A percentile compares a stretch with the other conserved stretches of the same genome.
Conservation (phyloP, 1,140 invertebrate genomes). For the Microvelia longipes region DNA sequence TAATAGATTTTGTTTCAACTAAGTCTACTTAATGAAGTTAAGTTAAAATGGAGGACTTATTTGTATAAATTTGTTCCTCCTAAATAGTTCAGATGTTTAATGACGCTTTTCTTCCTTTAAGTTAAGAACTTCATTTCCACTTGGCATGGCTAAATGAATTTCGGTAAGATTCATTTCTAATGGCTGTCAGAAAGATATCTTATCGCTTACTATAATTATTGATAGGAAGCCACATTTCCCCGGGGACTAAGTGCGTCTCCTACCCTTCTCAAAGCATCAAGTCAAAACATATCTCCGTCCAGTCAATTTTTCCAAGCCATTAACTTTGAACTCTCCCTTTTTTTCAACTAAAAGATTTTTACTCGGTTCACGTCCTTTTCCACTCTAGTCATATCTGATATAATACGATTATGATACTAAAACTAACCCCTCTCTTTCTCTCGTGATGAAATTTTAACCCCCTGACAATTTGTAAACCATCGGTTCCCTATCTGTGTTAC, state of each 20-base stretch:
- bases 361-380: not conserved
- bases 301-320: not conserved
- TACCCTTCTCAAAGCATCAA: not conserved
- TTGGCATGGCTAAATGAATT: too few relatives aligned
- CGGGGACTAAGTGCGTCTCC: not conserved
- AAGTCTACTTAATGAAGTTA: too few relatives aligned
- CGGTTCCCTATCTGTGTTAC: not conserved
- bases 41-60: too few relatives aligned
- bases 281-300: too few relatives aligned
- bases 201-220: not conserved
- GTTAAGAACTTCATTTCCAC: too few relatives aligned
- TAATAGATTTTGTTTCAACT: too few relatives aligned
- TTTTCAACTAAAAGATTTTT: not conserved
- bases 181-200: too few relatives aligned
- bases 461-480: not conserved
- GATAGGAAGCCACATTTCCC: not conserved
- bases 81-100: too few relatives aligned
- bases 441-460: not conserved
- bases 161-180: too few relatives aligned
- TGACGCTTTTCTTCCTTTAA: too few relatives aligned
- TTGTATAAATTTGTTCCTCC: too few relatives aligned
- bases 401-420: not conserved
- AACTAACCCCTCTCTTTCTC: not conserved
- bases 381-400: not conserved
- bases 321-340: not conserved